Evolutionary conservation across 2,888 invertebrate species (phyloP).

Genomic region (Nebria brevicollis): DNA sequence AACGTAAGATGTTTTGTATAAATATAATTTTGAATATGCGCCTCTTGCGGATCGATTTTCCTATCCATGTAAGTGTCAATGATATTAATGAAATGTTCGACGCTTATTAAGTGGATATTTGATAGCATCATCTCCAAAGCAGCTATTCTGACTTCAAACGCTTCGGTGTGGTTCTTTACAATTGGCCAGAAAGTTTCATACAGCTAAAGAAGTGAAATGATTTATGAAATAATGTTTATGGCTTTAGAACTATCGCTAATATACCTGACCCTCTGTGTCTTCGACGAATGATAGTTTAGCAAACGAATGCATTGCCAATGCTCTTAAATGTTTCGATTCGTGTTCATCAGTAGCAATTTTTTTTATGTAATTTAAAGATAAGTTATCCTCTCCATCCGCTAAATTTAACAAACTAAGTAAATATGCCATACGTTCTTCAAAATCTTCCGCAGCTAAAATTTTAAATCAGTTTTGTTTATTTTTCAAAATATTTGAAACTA

Average conservation of each 20-base stretch:
- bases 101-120: background rate
- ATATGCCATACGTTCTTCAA: constrained; percentile 13
- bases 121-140: constrained; percentile 73
- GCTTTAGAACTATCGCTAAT: background rate
- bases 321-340: constrained; percentile 5
- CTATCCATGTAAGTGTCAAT: constrained; percentile 2
- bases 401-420: constrained; percentile 17
- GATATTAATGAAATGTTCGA: constrained; percentile 17
- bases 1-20: constrained; percentile 13
- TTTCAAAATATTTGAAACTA: too few relatives aligned
- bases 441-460: background rate
- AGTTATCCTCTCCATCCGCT: background rate
- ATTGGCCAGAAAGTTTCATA: constrained; percentile 74
- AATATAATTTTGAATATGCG: constrained; percentile 16
- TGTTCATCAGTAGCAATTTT: background rate
- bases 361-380: background rate
- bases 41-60: constrained; percentile 16
- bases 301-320: constrained; percentile 27
- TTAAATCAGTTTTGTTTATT: background rate
- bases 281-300: constrained; percentile 14
- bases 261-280: background rate
- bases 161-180: constrained; percentile 72
- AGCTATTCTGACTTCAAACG: constrained; percentile 74
- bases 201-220: constrained; percentile 58
- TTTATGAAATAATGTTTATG: background rate